Conservation (phyloP, 1,140 invertebrate species). For the Calliphora vicina region DNA sequence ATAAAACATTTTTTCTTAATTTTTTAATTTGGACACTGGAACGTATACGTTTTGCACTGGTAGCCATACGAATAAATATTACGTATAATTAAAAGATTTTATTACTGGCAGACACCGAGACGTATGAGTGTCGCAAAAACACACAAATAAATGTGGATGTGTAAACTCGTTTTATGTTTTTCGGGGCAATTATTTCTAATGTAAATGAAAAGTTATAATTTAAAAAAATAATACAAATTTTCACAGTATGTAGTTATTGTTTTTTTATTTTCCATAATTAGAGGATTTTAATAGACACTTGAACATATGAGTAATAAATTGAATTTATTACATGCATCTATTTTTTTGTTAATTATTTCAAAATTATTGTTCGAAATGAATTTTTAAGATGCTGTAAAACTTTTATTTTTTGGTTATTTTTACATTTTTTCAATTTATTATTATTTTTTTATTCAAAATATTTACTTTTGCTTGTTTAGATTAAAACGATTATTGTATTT, state of each 20-base stretch:
- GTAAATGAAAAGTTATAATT: neutral
- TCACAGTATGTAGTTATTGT: neutral
- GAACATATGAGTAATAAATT: neutral
- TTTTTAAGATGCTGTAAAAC: neutral
- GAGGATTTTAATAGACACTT: neutral
- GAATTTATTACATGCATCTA: neutral
- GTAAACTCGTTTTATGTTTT: neutral
- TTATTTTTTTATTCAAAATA: neutral
- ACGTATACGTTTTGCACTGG: neutral
- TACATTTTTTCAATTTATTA: neutral
- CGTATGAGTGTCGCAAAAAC: neutral
- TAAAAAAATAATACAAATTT: neutral
- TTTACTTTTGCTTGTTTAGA: neutral
- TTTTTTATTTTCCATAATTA: neutral
- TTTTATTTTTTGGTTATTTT: neutral
- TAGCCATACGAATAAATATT: too few relatives aligned
- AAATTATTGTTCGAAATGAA: neutral
- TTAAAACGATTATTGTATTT: neutral
- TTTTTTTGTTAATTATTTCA: neutral
- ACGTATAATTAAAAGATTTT: neutral
- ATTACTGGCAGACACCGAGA: neutral
- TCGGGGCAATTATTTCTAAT: neutral
- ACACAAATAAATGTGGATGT: neutral
- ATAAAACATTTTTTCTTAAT: too few relatives aligned
- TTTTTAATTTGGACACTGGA: neutral